A percentile compares a stretch with the other conserved stretches of the same genome.
Evolutionary conservation across 2,113 vertebrate genomes (phyloP).

Genomic region (Morone chrysops): DNA sequence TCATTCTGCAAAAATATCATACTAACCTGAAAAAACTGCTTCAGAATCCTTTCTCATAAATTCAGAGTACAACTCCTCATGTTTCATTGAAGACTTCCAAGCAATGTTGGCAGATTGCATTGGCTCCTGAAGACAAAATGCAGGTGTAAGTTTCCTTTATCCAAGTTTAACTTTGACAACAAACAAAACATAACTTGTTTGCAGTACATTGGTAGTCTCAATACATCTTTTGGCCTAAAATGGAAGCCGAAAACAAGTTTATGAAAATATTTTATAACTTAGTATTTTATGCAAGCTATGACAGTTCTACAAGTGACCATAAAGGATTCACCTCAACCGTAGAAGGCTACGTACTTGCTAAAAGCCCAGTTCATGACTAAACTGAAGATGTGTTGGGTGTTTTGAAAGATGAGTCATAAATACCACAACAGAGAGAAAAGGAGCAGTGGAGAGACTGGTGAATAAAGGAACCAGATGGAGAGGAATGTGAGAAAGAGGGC

Average conservation of each 20-base stretch:
- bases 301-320: no score
- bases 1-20: background rate
- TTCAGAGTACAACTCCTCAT: no score
- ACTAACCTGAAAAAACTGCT: background rate
- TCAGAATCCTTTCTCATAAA: background rate
- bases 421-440: background rate
- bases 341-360: background rate
- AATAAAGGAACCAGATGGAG: constrained; percentile 6
- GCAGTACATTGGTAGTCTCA: background rate
- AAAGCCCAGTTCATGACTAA: background rate
- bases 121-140: background rate
- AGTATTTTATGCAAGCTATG: background rate
- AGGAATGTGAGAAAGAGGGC: constrained; percentile 43
- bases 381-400: background rate
- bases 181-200: background rate
- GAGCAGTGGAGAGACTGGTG: background rate
- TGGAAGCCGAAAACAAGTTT: background rate
- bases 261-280: background rate
- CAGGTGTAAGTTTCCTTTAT: background rate
- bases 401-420: background rate
- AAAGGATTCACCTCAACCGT: background rate
- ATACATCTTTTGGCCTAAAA: no score
- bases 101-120: background rate
- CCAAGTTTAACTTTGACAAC: background rate
- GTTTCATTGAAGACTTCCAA: background rate